Base-by-base conservation (phyloP, 2,888 invertebrate genomes). In the Penaeus monodon region DNA sequence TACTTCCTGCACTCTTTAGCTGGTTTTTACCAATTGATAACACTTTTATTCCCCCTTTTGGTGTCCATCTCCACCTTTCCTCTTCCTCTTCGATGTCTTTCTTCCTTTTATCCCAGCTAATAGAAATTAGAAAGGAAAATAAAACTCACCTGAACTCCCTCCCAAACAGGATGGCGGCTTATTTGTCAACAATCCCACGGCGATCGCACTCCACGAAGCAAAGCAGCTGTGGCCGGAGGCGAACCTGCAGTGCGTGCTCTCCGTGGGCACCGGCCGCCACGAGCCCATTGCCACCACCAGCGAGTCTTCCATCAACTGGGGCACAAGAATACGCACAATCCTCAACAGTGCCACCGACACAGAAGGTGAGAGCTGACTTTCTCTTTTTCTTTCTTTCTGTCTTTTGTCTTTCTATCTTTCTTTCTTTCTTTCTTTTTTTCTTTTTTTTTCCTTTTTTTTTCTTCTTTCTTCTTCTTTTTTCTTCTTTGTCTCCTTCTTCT, bases 291-390 rank as follows among this genome's bases (percentile, higher is more conserved):
- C 91, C 27, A 91, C 91, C 14, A 90, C 91, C 12, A 88, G 90
- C 20, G 88, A 90, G 14, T 87, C 90, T 6, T 89, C 90, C 38
- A 90, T 79, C 92, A 93, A 38, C 91, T 92, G 88, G 91, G 84
- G 66, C 92, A 92, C 89, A 92, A 92, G 82, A 90, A 91, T 84
- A 91, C 92, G 87, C 91, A 93, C 93, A 92, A 96, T 97, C 83
- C 93, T 97, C 68, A 96, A 96, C 92, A 96, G 96, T 90, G 97
- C 97, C 12, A 97, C 97, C 0, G 97, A 97, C 91, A 97, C 97
- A 20, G 97, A 97, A 94, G 95, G 96, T 95, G 92, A 90, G 91
- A 65, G 38, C 27, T n/a, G 38, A 38, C 44, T 22, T 29, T 20
- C 29, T 70, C 10, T 70, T 70, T 70, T 24, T 70, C 14, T 22